A percentile compares a stretch with the other conserved stretches of the same genome.
These are phyloP conservation scores for Hydrophis major DNA, from an alignment of 2,797 vertebrate species.

Conservation along the genomic window DNA sequence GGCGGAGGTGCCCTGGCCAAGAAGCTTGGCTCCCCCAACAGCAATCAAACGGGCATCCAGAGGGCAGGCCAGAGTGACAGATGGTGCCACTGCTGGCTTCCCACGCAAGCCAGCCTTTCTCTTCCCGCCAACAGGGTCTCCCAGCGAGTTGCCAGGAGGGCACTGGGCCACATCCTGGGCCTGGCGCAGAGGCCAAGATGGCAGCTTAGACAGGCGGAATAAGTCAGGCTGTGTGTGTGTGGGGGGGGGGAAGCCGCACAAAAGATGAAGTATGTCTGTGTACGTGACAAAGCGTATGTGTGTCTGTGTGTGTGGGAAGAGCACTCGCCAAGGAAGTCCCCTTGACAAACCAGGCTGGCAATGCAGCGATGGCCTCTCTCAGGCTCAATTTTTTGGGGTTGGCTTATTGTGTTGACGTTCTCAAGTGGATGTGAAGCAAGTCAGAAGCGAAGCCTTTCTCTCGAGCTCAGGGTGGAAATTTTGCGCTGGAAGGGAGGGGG, in stretches of 20 bases:
- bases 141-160: not conserved
- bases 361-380: not conserved
- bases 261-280: not conserved
- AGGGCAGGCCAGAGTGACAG: not conserved
- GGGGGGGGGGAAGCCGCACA: not conserved
- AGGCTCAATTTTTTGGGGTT: not conserved
- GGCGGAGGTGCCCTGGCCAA: not conserved
- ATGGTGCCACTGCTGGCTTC: not conserved
- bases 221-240: accelerated
- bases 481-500: too few relatives aligned
- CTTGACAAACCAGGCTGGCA: not conserved
- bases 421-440: not conserved
- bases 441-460: not conserved
- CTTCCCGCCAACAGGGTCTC: not conserved
- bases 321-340: not conserved
- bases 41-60: not conserved
- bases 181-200: not conserved
- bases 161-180: not conserved
- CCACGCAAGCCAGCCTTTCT: not conserved
- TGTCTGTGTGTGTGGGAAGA: too few relatives aligned
- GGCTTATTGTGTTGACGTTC: not conserved
- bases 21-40: not conserved
- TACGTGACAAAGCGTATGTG: too few relatives aligned
- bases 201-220: too few relatives aligned
- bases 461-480: too few relatives aligned